A percentile compares a stretch with the other conserved stretches of the same genome.
Conservation (phyloP, 2,888 invertebrate species). For the Tortrix viridana region DNA sequence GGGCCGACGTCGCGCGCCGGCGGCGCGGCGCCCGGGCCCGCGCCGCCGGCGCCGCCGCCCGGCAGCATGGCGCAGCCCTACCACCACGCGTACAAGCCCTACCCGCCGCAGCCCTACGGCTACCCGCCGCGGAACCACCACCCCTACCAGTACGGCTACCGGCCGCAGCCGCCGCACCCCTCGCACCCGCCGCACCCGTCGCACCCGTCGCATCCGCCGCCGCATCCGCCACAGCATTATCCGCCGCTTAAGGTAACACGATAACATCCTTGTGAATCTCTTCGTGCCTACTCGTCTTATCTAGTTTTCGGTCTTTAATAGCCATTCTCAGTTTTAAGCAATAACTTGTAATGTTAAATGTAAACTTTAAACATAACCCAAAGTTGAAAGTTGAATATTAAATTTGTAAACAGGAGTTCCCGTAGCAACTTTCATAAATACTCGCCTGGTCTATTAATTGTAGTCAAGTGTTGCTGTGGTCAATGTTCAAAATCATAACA, state of each 20-base stretch:
- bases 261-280: too few relatives aligned
- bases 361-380: too few relatives aligned
- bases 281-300: too few relatives aligned
- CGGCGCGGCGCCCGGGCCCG: slow-evolving; percentile 58
- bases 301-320: background rate
- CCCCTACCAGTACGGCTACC: slow-evolving; percentile 77
- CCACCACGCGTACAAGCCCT: slow-evolving; percentile 66
- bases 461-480: too few relatives aligned
- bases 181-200: slow-evolving; percentile 55
- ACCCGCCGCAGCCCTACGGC: slow-evolving; percentile 77
- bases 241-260: slow-evolving; percentile 72
- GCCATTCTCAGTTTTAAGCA: slow-evolving; percentile 29
- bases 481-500: too few relatives aligned
- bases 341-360: too few relatives aligned
- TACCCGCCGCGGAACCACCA: slow-evolving; percentile 79
- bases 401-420: too few relatives aligned
- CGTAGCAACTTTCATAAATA: too few relatives aligned
- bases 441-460: too few relatives aligned
- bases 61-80: slow-evolving; percentile 76
- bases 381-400: too few relatives aligned
- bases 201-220: slow-evolving; percentile 57
- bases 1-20: slow-evolving; percentile 67
- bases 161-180: slow-evolving; percentile 63
- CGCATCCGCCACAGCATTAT: slow-evolving; percentile 76
- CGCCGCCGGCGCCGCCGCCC: slow-evolving; percentile 67